These are phyloP conservation scores for Mesitornis unicolor DNA, from an alignment of 2,113 vertebrate genomes.

Conservation along the genomic window DNA sequence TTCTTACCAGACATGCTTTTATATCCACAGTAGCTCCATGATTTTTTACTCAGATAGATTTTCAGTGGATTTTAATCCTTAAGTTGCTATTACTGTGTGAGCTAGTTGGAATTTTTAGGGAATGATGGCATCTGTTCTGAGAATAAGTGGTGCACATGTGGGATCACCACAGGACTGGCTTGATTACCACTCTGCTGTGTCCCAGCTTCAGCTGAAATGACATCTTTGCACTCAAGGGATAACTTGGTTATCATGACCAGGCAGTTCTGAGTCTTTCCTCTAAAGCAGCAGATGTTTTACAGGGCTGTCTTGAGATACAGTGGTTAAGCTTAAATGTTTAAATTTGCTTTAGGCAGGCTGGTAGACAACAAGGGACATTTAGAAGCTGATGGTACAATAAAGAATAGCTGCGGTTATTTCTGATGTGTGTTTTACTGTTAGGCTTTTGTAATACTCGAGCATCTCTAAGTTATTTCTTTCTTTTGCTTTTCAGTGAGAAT, in stretches of 20 bases:
- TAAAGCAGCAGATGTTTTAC: background rate
- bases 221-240: background rate
- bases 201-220: slow-evolving; percentile 32
- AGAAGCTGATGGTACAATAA: background rate
- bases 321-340: background rate
- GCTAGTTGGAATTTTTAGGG: slow-evolving; percentile 26
- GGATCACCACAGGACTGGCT: background rate
- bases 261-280: background rate
- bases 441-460: background rate
- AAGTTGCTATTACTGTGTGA: background rate
- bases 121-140: slow-evolving; percentile 42
- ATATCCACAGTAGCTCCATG: background rate
- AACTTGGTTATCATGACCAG: background rate
- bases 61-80: slow-evolving; percentile 14
- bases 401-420: background rate
- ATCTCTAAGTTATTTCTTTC: background rate
- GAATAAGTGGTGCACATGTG: background rate
- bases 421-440: background rate
- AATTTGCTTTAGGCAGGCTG: background rate
- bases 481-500: background rate
- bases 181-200: background rate
- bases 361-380: background rate
- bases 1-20: background rate
- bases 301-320: background rate
- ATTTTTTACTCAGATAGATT: slow-evolving; percentile 1